Conservation (phyloP, 2,797 vertebrate species). For the Poeciliopsis paucimaculata region DNA sequence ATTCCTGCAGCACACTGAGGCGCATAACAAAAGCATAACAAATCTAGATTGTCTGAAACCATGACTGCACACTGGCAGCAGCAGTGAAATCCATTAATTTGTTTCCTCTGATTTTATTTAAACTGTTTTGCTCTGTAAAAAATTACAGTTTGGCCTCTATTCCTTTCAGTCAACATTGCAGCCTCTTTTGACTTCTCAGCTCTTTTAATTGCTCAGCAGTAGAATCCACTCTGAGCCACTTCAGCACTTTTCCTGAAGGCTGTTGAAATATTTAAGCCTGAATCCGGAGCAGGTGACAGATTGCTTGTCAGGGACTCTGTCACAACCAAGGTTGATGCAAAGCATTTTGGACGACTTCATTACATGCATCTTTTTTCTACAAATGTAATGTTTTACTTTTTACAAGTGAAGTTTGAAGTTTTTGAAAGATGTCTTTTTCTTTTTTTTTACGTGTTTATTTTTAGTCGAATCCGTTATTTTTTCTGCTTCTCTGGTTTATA, state of each 20-base stretch:
- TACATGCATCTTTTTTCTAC: constrained; percentile 11
- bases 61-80: neutral
- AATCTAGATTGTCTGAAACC: neutral
- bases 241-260: constrained; percentile 75
- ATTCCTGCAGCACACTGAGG: neutral
- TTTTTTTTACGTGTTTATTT: neutral
- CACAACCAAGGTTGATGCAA: constrained; percentile 55
- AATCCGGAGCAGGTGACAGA: constrained; percentile 62
- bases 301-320: constrained; percentile 51
- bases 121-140: neutral
- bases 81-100: neutral
- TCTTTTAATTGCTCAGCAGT: constrained; percentile 75
- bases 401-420: constrained; percentile 16
- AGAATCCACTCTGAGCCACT: constrained; percentile 63
- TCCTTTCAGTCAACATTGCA: constrained; percentile 39
- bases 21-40: neutral
- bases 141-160: constrained; percentile 20
- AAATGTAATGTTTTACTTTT: neutral
- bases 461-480: neutral
- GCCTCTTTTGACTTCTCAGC: constrained; percentile 41
- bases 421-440: neutral
- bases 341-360: constrained; percentile 30
- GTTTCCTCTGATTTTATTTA: constrained; percentile 15
- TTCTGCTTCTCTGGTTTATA: neutral
- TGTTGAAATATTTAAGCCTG: constrained; percentile 74